A percentile compares a stretch with the other conserved stretches of the same genome.
Conservation (phyloP, 1,140 invertebrate species). For the Fopius arisanus region DNA sequence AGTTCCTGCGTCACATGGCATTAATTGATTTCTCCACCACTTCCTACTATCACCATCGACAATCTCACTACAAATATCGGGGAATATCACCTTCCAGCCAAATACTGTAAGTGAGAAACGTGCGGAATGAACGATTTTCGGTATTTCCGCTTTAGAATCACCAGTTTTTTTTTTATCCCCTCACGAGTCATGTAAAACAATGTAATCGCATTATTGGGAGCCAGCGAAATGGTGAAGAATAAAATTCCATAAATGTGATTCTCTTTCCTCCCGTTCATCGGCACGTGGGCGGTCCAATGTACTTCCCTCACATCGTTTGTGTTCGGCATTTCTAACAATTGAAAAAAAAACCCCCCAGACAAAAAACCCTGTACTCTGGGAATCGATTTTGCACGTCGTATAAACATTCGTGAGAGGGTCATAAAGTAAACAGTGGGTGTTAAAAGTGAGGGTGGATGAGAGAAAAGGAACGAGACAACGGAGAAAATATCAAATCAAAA, state of each 20-base stretch:
- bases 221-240: not conserved
- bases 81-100: not conserved
- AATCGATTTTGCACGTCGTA: not conserved
- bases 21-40: slow-evolving; percentile 26
- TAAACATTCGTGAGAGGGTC: not conserved
- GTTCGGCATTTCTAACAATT: not conserved
- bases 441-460: not conserved
- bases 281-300: not conserved
- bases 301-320: not conserved
- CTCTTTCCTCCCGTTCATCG: not conserved
- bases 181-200: not conserved
- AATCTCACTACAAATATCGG: slow-evolving; percentile 5
- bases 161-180: not conserved
- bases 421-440: not conserved
- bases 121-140: not conserved
- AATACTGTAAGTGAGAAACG: not conserved
- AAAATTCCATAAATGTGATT: not conserved
- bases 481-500: not conserved
- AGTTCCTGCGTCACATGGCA: slow-evolving; percentile 15
- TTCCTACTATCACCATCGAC: not conserved
- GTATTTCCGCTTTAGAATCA: not conserved
- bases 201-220: not conserved
- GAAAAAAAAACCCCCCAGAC: not conserved
- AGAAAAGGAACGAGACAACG: not conserved
- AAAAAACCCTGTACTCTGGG: not conserved